Percentiles rank a stretch among this genome's conserved stretches.
phyloP scores from a whole-genome alignment of 2,888 invertebrate species.

The Clostera curtula region DNA sequence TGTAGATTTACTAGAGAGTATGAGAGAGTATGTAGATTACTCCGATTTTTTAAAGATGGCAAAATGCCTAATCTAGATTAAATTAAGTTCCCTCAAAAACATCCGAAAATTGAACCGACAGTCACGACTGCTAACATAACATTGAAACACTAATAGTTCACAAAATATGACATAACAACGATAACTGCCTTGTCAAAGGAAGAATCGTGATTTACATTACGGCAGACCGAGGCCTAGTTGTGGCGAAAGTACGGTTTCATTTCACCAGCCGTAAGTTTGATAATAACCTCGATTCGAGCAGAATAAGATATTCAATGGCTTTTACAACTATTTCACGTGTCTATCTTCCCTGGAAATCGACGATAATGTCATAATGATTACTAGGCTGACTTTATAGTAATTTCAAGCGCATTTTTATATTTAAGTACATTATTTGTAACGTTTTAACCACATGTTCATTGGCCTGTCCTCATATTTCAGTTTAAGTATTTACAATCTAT shows the following conservation, averaged over 20 bases:
- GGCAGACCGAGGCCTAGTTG: constrained; percentile 12
- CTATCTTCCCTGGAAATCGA: background rate
- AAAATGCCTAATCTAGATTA: too few species aligned
- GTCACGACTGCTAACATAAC: constrained; percentile 18
- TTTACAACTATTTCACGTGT: background rate
- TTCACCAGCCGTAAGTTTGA: constrained; percentile 21
- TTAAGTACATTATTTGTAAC: too few species aligned
- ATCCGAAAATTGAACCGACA: constrained; percentile 11
- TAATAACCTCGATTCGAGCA: constrained; percentile 18
- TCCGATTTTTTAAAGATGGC: too few species aligned
- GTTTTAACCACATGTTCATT: too few species aligned
- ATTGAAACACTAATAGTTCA: constrained; percentile 16
- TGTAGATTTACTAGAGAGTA: too few species aligned
- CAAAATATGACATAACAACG: constrained; percentile 27
- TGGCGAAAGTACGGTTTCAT: constrained; percentile 33
- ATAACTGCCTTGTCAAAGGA: constrained; percentile 20
- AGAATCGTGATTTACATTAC: constrained; percentile 33
- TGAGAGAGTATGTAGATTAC: too few species aligned
- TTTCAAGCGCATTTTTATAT: too few species aligned
- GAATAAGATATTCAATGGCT: background rate
- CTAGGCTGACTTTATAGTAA: too few species aligned
- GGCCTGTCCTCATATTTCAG: too few species aligned
- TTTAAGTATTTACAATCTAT: too few species aligned
- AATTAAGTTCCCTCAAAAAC: too few species aligned
- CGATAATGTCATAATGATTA: background rate